These are phyloP conservation scores for Cantharis nigra DNA, from an alignment of 2,888 invertebrate species.

Conservation along the genomic window DNA sequence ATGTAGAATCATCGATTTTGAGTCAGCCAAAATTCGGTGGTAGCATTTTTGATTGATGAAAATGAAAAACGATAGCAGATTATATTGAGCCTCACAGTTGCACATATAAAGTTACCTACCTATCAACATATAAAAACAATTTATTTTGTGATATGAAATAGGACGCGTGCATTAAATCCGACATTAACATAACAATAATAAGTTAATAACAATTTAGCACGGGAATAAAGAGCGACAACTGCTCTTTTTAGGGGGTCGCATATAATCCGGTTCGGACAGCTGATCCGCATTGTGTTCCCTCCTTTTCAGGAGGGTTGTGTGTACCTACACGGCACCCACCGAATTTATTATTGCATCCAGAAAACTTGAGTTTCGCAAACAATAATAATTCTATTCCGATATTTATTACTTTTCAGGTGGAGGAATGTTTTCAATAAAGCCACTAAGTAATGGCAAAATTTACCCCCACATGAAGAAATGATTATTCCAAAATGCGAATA, in stretches of 20 bases:
- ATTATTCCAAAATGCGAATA: conserved; percentile 15
- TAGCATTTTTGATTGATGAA: not conserved
- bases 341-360: conserved; percentile 1
- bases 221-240: conserved; percentile 40
- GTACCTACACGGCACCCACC: conserved; percentile 8
- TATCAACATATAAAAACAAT: conserved; percentile 31
- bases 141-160: conserved; percentile 25
- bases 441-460: not conserved
- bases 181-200: conserved; percentile 44
- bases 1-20: not conserved
- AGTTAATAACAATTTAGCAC: conserved; percentile 45
- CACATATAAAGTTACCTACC: not conserved
- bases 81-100: not conserved
- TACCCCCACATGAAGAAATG: not conserved
- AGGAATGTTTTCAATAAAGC: not conserved
- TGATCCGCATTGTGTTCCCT: conserved; percentile 18
- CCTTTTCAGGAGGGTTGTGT: conserved; percentile 7
- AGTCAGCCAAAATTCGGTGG: not conserved
- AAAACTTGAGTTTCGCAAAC: not conserved
- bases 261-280: conserved; percentile 28
- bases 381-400: not conserved
- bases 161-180: conserved; percentile 36
- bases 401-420: not conserved
- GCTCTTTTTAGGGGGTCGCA: conserved; percentile 37
- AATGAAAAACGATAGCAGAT: not conserved